These are phyloP conservation scores for Netelia fuscicornis DNA, from an alignment of 2,888 invertebrate genomes.

Conservation along the genomic window DNA sequence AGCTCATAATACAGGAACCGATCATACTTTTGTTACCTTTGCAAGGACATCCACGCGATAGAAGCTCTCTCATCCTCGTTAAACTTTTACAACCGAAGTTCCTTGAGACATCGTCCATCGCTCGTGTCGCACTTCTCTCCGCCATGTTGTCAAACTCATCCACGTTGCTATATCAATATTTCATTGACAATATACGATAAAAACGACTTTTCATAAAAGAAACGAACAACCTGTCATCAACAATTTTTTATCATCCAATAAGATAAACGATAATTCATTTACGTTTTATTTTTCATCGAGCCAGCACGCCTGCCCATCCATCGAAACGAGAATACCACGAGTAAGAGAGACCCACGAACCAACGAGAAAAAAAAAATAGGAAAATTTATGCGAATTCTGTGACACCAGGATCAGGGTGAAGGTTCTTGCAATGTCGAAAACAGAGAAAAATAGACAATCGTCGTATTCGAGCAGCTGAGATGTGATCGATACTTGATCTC, in stretches of 20 bases:
- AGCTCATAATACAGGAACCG: not conserved
- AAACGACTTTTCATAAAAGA: not conserved
- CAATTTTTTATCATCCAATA: not conserved
- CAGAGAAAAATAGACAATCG: constrained; percentile 27
- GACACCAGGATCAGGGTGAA: constrained; percentile 31
- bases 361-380: not conserved
- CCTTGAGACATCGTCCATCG: not conserved
- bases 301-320: no score
- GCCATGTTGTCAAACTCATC: not conserved
- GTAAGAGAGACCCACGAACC: not conserved
- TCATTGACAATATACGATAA: not conserved
- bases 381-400: not conserved
- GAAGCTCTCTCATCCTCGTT: not conserved
- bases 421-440: constrained; percentile 27
- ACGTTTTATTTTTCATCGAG: no score
- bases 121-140: not conserved
- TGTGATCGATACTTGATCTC: constrained; percentile 71
- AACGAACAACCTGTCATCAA: not conserved
- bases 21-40: not conserved
- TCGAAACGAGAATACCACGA: no score
- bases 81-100: not conserved
- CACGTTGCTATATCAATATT: not conserved
- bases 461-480: constrained; percentile 33
- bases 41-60: not conserved
- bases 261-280: no score